phyloP scores from a whole-genome alignment of 1,140 invertebrate species.

The Drosophila novamexicana region DNA sequence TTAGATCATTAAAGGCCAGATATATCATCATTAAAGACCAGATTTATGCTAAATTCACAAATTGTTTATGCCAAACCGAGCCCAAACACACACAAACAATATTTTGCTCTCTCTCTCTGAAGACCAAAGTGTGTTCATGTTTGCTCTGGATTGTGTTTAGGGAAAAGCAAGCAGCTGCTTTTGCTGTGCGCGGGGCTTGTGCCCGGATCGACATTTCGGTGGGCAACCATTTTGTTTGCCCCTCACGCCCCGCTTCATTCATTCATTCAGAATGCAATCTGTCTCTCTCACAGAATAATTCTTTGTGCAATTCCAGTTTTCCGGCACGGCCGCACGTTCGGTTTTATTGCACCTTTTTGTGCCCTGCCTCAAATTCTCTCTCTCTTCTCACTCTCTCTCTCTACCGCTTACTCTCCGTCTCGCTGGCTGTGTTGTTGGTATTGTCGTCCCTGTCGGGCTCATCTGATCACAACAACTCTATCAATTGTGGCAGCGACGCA shows the following conservation, averaged over 20 bases:
- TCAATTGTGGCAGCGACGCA: slow-evolving; percentile 43
- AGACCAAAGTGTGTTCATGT: slow-evolving; percentile 8
- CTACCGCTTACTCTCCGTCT: slow-evolving; percentile 27
- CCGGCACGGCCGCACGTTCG: slow-evolving; percentile 34
- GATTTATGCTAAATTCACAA: background rate
- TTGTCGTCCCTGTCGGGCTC: slow-evolving; percentile 21
- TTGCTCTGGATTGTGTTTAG: slow-evolving; percentile 15
- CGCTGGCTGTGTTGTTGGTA: background rate
- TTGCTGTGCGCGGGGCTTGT: background rate
- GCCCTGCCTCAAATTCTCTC: slow-evolving; percentile 34
- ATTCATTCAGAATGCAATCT: slow-evolving; percentile 5
- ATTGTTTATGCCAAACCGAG: slow-evolving; percentile 6
- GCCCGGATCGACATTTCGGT: slow-evolving; percentile 17
- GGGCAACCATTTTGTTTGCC: slow-evolving; percentile 68
- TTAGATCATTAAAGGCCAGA: background rate
- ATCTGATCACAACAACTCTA: slow-evolving; percentile 4
- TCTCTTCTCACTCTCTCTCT: background rate
- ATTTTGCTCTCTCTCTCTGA: too few relatives aligned
- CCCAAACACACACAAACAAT: background rate
- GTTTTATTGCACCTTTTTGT: slow-evolving; percentile 80
- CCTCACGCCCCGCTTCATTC: slow-evolving; percentile 70
- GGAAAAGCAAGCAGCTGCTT: slow-evolving; percentile 25
- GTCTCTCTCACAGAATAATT: background rate
- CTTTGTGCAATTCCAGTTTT: slow-evolving; percentile 33
- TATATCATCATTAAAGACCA: background rate